Evolutionary conservation across 2,113 vertebrate genomes (phyloP).

Genomic region (Caranx melampygus): DNA sequence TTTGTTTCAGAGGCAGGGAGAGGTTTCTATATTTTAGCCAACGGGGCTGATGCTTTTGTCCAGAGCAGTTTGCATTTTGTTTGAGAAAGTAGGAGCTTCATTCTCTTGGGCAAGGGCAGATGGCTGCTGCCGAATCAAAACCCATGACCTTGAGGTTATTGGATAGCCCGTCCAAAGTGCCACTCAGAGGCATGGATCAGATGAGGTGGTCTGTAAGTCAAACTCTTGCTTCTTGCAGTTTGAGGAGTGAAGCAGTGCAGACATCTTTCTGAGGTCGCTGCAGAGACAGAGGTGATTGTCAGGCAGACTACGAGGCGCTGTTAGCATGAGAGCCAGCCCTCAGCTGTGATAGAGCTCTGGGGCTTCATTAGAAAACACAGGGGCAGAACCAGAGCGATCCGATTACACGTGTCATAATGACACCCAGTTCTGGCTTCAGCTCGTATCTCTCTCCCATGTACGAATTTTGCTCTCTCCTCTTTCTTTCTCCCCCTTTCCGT

Average conservation of each 20-base stretch:
- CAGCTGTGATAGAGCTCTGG: conserved; percentile 61
- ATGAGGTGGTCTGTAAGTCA: conserved; percentile 38
- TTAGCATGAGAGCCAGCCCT: conserved; percentile 54
- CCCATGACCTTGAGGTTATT: conserved; percentile 52
- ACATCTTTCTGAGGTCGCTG: conserved; percentile 44
- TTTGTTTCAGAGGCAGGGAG: conserved; percentile 21
- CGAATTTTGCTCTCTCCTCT: conserved; percentile 39
- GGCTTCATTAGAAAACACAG: conserved; percentile 65
- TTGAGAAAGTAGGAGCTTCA: not conserved
- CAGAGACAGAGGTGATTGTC: conserved; percentile 63
- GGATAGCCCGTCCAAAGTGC: conserved; percentile 30
- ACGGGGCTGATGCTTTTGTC: not conserved
- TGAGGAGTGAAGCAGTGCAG: conserved; percentile 15
- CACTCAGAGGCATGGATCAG: conserved; percentile 27
- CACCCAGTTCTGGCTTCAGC: conserved; percentile 66
- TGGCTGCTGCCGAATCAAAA: conserved; percentile 18
- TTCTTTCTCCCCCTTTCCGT: conserved; percentile 36
- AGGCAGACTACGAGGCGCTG: conserved; percentile 60
- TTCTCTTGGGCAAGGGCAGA: conserved; percentile 10
- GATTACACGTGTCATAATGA: conserved; percentile 73
- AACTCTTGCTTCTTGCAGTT: conserved; percentile 15
- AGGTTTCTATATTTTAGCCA: not conserved
- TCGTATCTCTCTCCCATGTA: conserved; percentile 41
- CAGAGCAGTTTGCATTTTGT: not conserved
- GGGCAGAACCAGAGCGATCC: conserved; percentile 58